phyloP scores from a whole-genome alignment of 2,888 invertebrate genomes.

The Hoplodrina ambigua region DNA sequence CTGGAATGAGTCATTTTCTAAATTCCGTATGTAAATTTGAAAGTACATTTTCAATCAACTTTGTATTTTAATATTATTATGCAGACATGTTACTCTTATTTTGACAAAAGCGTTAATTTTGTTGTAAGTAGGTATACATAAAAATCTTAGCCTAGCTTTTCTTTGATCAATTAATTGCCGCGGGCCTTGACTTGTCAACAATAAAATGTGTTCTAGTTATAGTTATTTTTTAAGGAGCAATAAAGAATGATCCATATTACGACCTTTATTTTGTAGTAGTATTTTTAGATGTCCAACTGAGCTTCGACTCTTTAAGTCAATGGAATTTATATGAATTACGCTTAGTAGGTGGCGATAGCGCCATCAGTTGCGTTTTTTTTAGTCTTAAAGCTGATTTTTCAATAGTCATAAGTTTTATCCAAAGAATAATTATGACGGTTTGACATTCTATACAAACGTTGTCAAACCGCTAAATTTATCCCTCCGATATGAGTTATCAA shows the following conservation, averaged over 20 bases:
- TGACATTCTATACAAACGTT: no score
- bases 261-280: constrained; percentile 3
- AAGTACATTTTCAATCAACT: constrained; percentile 40
- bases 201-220: constrained; percentile 50
- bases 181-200: constrained; percentile 31
- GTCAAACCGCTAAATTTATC: no score
- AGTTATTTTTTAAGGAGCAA: constrained; percentile 58
- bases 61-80: constrained; percentile 24
- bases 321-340: no score
- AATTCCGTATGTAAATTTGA: constrained; percentile 18
- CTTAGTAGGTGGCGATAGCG: no score
- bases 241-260: constrained; percentile 52
- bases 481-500: no score
- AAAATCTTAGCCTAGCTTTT: constrained; percentile 19
- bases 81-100: constrained; percentile 17
- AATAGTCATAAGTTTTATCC: no score
- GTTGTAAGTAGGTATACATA: constrained; percentile 21
- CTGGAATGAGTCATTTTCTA: constrained; percentile 16
- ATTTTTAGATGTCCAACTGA: not conserved
- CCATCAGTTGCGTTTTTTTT: no score
- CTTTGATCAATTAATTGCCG: constrained; percentile 28
- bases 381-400: no score
- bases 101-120: constrained; percentile 27
- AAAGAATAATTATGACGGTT: no score
- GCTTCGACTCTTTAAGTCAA: not conserved